Percentiles rank a stretch among this genome's conserved stretches.
These are phyloP conservation scores for Psittacara wagleri DNA, from an alignment of 2,113 vertebrate species.

Conservation along the genomic window DNA sequence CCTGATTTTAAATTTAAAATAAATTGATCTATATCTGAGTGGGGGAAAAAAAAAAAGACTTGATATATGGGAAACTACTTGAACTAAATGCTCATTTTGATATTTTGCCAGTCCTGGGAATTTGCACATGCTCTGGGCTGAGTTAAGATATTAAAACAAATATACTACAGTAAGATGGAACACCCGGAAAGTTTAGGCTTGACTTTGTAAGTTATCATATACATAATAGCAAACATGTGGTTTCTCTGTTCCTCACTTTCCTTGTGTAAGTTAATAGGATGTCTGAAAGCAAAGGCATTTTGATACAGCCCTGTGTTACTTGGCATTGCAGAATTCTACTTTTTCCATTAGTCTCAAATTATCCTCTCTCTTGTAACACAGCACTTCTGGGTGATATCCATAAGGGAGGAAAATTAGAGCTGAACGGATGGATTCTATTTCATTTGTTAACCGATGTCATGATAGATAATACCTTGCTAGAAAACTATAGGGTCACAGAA, in stretches of 20 bases:
- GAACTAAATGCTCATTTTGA: conserved; percentile 64
- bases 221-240: conserved; percentile 58
- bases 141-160: conserved; percentile 43
- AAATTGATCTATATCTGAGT: conserved; percentile 44
- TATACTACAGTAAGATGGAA: conserved; percentile 30
- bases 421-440: conserved; percentile 71
- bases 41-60: neutral
- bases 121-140: conserved; percentile 32
- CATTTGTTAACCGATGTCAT: conserved; percentile 75
- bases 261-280: conserved; percentile 58
- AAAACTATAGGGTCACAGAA: conserved; percentile 69
- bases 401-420: conserved; percentile 68
- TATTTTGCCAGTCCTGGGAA: conserved; percentile 49
- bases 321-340: conserved; percentile 66
- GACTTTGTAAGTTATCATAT: conserved; percentile 47
- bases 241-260: conserved; percentile 53
- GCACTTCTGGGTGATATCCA: conserved; percentile 58
- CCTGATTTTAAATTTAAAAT: conserved; percentile 56
- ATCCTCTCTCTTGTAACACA: conserved; percentile 69
- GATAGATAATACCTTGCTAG: conserved; percentile 73
- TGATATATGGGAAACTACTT: conserved; percentile 31
- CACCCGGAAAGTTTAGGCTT: neutral
- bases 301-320: conserved; percentile 60
- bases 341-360: conserved; percentile 74
- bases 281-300: conserved; percentile 67